Base-by-base conservation (phyloP, 2,888 invertebrate species). In the Drosophila parthenogenetica region DNA sequence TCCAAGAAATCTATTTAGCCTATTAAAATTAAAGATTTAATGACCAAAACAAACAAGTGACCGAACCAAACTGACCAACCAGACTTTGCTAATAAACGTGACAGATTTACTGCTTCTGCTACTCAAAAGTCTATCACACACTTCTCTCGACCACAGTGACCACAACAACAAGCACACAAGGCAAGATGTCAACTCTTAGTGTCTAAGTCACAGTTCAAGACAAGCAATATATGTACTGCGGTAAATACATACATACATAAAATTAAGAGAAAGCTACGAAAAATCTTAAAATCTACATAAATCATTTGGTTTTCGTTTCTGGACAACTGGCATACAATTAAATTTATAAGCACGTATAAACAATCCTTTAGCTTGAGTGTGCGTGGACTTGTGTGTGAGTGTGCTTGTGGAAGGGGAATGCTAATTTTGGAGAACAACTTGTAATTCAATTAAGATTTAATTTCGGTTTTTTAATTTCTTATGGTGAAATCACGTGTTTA, bases 61-160 rank as follows among this genome's bases (percentile, higher is more conserved):
- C 69, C 63, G 40, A 29, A 53, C 51, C 46, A 39, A 60, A 32
- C 39, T 40, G 46, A 39, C 48, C 42, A 53, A 37, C n/a, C 35
- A 29, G 46, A 49, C 51, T 61, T 74, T 58, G 37, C 59, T 79
- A 70, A 73, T 73, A 79, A 76, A 73, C 73, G 79, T 79, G 79
- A 73, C 78, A 77, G 69, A 75, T 72, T 78, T 77, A 64, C 32
- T 61, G 40, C 43, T 63, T 29, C 32, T 22, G 66, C 61, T 39
- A 61, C 63, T 78, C 59, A 70, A 77, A 66, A 73, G 65, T 48
- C 69, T 50, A 48, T 59, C 50, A 54, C 69, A 63, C 54, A 42
- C 50, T 51, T 5, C 32, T 3, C 46, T 11, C 32, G 35, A 37
- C 70, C 53, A 8, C 65, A 61, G 35, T 13, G 42, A 72, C 61